Evolutionary conservation across 2,797 vertebrate genomes (phyloP).

Genomic region (Melopsittacus undulatus): DNA sequence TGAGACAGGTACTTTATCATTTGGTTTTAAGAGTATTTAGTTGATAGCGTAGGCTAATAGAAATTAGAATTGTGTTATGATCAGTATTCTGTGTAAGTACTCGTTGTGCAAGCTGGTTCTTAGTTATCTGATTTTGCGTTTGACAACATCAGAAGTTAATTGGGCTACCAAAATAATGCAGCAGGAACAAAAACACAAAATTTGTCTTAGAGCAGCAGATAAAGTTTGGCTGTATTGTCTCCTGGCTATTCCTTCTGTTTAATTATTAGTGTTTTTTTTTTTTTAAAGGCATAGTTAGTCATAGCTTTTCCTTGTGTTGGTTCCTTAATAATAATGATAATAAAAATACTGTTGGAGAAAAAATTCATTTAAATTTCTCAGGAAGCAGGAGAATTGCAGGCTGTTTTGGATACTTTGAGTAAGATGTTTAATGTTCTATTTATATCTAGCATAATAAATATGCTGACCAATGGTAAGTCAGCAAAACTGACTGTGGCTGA

Average conservation of each 20-base stretch:
- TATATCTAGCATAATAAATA: constrained; percentile 12
- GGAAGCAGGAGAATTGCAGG: neutral
- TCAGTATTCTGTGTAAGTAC: neutral
- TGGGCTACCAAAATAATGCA: neutral
- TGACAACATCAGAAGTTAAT: neutral
- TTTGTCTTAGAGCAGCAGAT: neutral
- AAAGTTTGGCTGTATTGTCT: neutral
- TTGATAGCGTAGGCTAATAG: neutral
- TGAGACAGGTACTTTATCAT: neutral
- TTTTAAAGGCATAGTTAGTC: neutral
- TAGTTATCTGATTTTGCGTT: neutral
- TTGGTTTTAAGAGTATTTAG: neutral
- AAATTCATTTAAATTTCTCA: constrained; percentile 1
- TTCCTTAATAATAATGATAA: neutral
- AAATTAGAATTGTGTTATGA: neutral
- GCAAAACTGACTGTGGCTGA: constrained; percentile 10
- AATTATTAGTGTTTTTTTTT: neutral
- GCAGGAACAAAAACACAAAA: neutral
- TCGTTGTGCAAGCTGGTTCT: neutral
- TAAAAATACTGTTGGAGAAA: neutral
- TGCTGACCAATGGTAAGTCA: constrained; percentile 41
- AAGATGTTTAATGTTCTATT: constrained; percentile 38
- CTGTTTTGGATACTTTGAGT: neutral
- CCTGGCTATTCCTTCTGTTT: neutral
- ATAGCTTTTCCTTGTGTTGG: neutral